Base-by-base conservation (phyloP, 1,140 invertebrate species). In the Papilio helenus region DNA sequence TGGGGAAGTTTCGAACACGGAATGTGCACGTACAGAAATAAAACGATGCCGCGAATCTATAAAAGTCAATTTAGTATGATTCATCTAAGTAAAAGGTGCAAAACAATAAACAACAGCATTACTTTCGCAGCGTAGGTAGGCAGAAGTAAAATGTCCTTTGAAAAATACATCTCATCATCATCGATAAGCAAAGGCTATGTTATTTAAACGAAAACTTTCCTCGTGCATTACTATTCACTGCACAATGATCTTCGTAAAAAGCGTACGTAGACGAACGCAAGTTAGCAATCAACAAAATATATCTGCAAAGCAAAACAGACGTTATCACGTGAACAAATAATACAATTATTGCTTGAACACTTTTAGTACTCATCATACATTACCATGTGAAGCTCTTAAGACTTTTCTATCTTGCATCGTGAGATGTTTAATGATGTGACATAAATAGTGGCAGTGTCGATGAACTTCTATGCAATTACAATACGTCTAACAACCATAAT, bases 181-280 rank as follows among this genome's bases (percentile, higher is more conserved):
- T 46, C 42, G 72, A 46, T 74, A 26, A 72, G 71, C 20, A 44
- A 49, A 29, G 12, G 20, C 72, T 23, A 26, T 39, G 7, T 39
- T 39, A 26, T 29, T 42, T 74, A 74, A 46, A 49, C n/a, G 18
- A 72, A 74, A 44, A 74, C 72, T 74, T 74, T 74, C 72, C 42
- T 74, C 14, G 72, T 26, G 20, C 23, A 74, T 74, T 74, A 74
- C 42, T 74, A 74, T 74, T 74, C 72, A 74, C 14, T 74, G 72
- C 72, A 74, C 72, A 74, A 26, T 49, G 72, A 51, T 74, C 72
- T 74, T 74, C 44, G 72, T 74, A 74, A 49, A 74, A 51, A 74
- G 20, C 23, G n/a, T 74, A 74, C 14, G 23, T 8, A 74, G 72
- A 18, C 16, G 5, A 49, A 49, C 12, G 2, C 20, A 74, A 46